A percentile compares a stretch with the other conserved stretches of the same genome.
These are phyloP conservation scores for Caerostris extrusa DNA, from an alignment of 1,140 invertebrate genomes.

Conservation along the genomic window DNA sequence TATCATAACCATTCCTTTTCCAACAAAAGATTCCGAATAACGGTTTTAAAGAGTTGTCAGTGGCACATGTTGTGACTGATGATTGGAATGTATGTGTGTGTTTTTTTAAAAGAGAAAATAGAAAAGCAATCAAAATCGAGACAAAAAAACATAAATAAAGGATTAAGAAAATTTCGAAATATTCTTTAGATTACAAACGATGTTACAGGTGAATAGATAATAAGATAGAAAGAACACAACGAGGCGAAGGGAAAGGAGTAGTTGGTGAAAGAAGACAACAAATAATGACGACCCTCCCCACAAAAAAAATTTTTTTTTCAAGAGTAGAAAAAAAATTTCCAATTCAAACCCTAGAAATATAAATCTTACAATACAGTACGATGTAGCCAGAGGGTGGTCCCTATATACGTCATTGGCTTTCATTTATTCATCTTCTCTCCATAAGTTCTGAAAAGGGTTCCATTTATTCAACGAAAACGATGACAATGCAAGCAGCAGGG, in stretches of 20 bases:
- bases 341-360: constrained; percentile 34
- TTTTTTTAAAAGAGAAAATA: neutral
- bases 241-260: neutral
- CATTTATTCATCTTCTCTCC: constrained; percentile 68
- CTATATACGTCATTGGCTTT: constrained; percentile 58
- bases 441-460: constrained; percentile 70
- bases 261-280: neutral
- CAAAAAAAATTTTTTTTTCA: neutral
- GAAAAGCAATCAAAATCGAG: constrained; percentile 62
- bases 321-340: neutral
- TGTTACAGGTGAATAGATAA: constrained; percentile 66
- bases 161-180: constrained; percentile 28
- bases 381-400: constrained; percentile 54
- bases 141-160: constrained; percentile 59
- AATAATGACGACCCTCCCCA: constrained; percentile 44
- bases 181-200: constrained; percentile 42
- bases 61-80: constrained; percentile 50
- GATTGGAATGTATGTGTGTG: neutral
- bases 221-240: neutral
- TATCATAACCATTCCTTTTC: constrained; percentile 20
- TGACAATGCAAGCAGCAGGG: constrained; percentile 65
- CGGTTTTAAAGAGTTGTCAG: constrained; percentile 44
- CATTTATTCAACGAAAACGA: constrained; percentile 71
- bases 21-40: constrained; percentile 31
- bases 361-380: constrained; percentile 69